These are phyloP conservation scores for Hyposmocoma kahamanoa DNA, from an alignment of 1,140 invertebrate genomes.

Conservation along the genomic window DNA sequence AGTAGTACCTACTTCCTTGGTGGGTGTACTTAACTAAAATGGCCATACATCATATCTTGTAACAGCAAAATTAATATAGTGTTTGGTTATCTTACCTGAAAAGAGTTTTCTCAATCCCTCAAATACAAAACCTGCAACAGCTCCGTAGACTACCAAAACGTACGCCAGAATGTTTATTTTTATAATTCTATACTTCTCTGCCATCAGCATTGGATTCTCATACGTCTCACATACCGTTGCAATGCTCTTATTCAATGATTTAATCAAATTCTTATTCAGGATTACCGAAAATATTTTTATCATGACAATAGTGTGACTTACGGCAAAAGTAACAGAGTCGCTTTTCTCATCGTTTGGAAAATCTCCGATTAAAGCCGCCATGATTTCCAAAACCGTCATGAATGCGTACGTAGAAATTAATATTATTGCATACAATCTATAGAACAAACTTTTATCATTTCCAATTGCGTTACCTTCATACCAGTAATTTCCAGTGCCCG, in stretches of 20 bases:
- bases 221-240: constrained; percentile 35
- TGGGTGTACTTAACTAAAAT: too few relatives aligned
- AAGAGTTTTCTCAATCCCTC: constrained; percentile 45
- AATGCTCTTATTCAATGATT: constrained; percentile 37
- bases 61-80: background rate
- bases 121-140: constrained; percentile 35
- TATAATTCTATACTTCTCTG: constrained; percentile 44
- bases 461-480: constrained; percentile 38
- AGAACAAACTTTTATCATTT: constrained; percentile 33
- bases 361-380: constrained; percentile 41
- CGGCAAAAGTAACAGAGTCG: constrained; percentile 46
- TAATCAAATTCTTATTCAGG: constrained; percentile 38
- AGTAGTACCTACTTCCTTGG: too few relatives aligned
- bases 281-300: constrained; percentile 51
- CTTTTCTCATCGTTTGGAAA: constrained; percentile 51
- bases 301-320: constrained; percentile 52
- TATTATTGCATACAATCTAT: constrained; percentile 27
- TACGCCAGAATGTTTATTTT: constrained; percentile 51
- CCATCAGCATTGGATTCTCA: constrained; percentile 35
- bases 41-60: background rate
- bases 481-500: constrained; percentile 57
- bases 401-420: constrained; percentile 38
- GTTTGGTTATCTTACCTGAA: constrained; percentile 39
- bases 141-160: constrained; percentile 38
- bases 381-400: constrained; percentile 51